Evolutionary conservation across 2,113 vertebrate species (phyloP).

Genomic region (Acrocephalus arundinaceus): DNA sequence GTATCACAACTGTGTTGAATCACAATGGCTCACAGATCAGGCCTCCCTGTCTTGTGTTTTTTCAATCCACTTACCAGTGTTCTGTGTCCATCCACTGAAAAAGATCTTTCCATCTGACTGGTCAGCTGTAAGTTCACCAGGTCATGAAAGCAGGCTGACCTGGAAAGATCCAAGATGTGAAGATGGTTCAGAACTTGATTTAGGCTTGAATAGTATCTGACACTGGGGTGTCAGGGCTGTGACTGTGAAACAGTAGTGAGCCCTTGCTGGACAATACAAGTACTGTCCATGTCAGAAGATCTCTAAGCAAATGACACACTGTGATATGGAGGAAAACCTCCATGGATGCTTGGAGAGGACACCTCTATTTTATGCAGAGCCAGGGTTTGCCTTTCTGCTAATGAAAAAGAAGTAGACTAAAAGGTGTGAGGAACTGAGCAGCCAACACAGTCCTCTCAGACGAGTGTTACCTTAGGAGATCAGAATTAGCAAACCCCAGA

Average conservation of each 20-base stretch:
- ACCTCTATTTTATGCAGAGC: not conserved
- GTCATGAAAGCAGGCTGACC: not conserved
- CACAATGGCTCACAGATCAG: not conserved
- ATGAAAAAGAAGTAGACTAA: not conserved
- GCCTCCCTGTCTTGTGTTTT: not conserved
- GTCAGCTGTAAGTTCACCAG: not conserved
- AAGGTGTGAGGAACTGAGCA: not conserved
- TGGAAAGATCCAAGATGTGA: not conserved
- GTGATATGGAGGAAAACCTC: not conserved
- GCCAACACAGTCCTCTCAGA: not conserved
- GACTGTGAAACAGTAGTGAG: not conserved
- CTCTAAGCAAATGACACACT: not conserved
- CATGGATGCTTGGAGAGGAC: not conserved
- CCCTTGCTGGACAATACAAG: not conserved
- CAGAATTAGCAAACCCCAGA: not conserved
- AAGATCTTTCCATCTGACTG: not conserved
- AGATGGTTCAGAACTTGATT: not conserved
- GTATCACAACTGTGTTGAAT: not conserved
- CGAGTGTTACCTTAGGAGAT: not conserved
- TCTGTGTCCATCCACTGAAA: not conserved
- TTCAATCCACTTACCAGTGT: not conserved
- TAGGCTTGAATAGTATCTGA: not conserved
- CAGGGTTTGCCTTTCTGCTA: not conserved
- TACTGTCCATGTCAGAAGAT: fast-evolving
- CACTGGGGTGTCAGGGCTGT: not conserved